Evolutionary conservation across 2,113 vertebrate genomes (phyloP).

Genomic region (Scopus umbretta): DNA sequence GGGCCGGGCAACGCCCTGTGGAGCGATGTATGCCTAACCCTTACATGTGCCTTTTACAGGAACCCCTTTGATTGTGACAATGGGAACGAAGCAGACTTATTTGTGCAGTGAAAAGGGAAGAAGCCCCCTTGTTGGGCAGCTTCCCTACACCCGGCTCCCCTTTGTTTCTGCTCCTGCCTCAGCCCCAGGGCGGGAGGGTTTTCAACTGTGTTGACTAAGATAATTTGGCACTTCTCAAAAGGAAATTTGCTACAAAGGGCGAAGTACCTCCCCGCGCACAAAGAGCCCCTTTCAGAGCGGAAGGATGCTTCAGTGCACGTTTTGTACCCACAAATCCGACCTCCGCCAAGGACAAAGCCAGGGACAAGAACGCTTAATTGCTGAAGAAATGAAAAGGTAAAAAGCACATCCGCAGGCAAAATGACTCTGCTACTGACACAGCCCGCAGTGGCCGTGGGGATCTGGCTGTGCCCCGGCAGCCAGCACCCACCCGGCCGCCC

Average conservation of each 20-base stretch:
- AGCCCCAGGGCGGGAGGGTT: constrained; percentile 37
- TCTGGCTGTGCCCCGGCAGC: background rate
- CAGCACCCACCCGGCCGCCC: background rate
- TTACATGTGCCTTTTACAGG: constrained; percentile 46
- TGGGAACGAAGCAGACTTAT: constrained; percentile 7
- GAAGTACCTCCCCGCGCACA: constrained; percentile 47
- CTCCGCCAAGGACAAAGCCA: constrained; percentile 59
- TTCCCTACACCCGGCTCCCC: constrained; percentile 15
- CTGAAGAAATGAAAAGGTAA: constrained; percentile 67
- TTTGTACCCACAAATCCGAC: constrained; percentile 57
- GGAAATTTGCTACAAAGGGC: constrained; percentile 53
- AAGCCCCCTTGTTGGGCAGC: constrained; percentile 20
- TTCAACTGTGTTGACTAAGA: constrained; percentile 60
- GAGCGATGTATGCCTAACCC: background rate
- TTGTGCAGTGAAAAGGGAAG: constrained; percentile 42
- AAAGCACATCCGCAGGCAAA: constrained; percentile 65
- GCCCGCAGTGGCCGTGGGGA: background rate
- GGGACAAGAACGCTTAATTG: constrained; percentile 67
- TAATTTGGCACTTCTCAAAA: constrained; percentile 67
- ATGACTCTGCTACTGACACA: constrained; percentile 63
- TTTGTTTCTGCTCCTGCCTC: constrained; percentile 40
- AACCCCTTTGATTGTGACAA: constrained; percentile 35
- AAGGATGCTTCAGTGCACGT: constrained; percentile 61
- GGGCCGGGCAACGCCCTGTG: background rate
- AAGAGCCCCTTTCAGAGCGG: constrained; percentile 56